phyloP scores from a whole-genome alignment of 2,888 invertebrate genomes.

The Antheraea yamamai region DNA sequence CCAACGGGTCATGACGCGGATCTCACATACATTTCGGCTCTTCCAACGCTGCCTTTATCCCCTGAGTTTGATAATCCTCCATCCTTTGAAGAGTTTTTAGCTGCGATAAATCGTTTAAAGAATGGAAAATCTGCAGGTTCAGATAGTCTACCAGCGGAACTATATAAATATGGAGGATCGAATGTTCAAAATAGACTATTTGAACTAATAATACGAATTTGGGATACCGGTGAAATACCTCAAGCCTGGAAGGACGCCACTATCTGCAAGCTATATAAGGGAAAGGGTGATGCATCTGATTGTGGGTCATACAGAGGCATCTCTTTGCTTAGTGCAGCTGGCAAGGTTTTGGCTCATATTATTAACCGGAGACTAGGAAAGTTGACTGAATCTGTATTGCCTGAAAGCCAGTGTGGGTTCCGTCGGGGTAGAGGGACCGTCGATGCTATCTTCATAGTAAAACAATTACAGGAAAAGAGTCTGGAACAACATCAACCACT shows the following conservation, averaged over 20 bases:
- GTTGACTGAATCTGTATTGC: slow-evolving; percentile 6
- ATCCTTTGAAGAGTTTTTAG: slow-evolving; percentile 18
- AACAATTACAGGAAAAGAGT: background rate
- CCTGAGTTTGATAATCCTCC: slow-evolving; percentile 13
- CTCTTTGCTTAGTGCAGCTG: slow-evolving; percentile 12
- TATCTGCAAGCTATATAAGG: slow-evolving; percentile 15
- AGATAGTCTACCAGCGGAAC: slow-evolving; percentile 22
- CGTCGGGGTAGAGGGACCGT: background rate
- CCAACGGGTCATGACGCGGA: slow-evolving; percentile 10
- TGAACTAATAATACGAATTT: background rate
- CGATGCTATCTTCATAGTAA: background rate
- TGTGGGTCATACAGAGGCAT: slow-evolving; percentile 16
- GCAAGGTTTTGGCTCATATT: slow-evolving; percentile 14
- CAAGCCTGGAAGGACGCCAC: slow-evolving; percentile 12
- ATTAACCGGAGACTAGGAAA: background rate
- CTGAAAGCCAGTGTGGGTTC: background rate
- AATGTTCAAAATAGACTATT: slow-evolving; percentile 15
- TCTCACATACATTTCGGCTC: slow-evolving; percentile 4
- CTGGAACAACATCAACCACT: background rate
- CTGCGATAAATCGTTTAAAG: slow-evolving; percentile 14
- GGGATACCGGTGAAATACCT: background rate
- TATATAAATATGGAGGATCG: slow-evolving; percentile 25
- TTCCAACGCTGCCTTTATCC: background rate
- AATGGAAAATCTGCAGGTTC: slow-evolving; percentile 19
- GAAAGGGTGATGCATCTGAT: slow-evolving; percentile 5